These are phyloP conservation scores for Epistrophe eligans DNA, from an alignment of 2,888 invertebrate species.

Conservation along the genomic window DNA sequence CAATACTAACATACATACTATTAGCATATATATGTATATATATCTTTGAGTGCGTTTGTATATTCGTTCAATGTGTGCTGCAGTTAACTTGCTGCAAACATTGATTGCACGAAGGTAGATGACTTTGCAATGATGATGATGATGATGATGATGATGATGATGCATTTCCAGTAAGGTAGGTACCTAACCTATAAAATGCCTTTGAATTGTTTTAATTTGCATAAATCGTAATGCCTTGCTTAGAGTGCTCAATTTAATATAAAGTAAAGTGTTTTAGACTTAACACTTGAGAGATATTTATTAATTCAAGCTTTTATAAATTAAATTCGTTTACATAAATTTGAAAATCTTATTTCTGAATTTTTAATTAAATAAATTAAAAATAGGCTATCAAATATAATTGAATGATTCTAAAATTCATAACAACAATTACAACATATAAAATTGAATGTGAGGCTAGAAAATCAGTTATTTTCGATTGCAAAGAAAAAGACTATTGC, in stretches of 20 bases:
- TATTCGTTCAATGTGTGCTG: neutral
- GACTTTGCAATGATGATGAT: neutral
- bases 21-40: neutral
- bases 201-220: constrained; percentile 2
- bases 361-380: no score
- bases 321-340: neutral
- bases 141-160: neutral
- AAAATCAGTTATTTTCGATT: no score
- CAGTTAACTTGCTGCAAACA: neutral
- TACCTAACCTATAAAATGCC: neutral
- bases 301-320: neutral
- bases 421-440: no score
- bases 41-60: neutral
- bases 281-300: constrained; percentile 9
- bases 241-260: neutral
- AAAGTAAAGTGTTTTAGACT: constrained; percentile 5
- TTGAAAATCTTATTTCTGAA: neutral
- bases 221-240: neutral
- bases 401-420: no score
- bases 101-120: neutral
- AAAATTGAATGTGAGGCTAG: no score
- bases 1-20: neutral
- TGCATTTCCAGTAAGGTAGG: neutral
- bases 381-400: no score
- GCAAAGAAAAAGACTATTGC: no score